Base-by-base conservation (phyloP, 2,888 invertebrate genomes). In the Drosophila buzzatii region DNA sequence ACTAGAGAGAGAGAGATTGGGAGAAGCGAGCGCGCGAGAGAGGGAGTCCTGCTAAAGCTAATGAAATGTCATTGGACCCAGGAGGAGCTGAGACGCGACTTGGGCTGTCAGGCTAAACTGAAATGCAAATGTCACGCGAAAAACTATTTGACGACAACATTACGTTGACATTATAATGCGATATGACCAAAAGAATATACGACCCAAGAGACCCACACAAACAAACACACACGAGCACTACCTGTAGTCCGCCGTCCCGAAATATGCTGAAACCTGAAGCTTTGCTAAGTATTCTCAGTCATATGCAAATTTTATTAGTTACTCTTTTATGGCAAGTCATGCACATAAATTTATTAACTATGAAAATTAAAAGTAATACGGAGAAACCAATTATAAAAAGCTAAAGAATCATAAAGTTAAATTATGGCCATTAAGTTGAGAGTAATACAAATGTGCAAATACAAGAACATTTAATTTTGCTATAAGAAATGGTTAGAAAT, bases 111-210 rank as follows among this genome's bases (percentile, higher is more conserved):
- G 63, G 39, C 60, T 61, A 62, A 76, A 78, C 70, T 85, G 89
- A 91, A 92, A 92, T 87, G 80, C 83, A 85, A 90, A 90, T 82
- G 85, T 83, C 92, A 91, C 92, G 92, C 91, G 85, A 92, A 90
- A 90, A 91, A 90, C 87, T 84, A 90, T 91, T 91, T 89, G 85
- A 91, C 80, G 89, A 86, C 76, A 85, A 85, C 82, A 87, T 83
- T 85, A 85, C 89, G 84, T 79, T 84, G 85, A 89, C 84, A 89
- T 89, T 88, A 85, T 87, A 88, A 88, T 85, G 57, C 68, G 61
- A 81, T 85, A 79, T 87, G 88, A 61, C 70, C 76, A 75, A 64
- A 70, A 64, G 69, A 55, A 65, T 67, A 64, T 47, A 9, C 14
- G 49, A 37, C 64, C 81, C 73, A 64, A 41, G 77, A 67, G 77